These are phyloP conservation scores for Anthonomus grandis DNA, from an alignment of 1,140 invertebrate genomes.

Conservation along the genomic window DNA sequence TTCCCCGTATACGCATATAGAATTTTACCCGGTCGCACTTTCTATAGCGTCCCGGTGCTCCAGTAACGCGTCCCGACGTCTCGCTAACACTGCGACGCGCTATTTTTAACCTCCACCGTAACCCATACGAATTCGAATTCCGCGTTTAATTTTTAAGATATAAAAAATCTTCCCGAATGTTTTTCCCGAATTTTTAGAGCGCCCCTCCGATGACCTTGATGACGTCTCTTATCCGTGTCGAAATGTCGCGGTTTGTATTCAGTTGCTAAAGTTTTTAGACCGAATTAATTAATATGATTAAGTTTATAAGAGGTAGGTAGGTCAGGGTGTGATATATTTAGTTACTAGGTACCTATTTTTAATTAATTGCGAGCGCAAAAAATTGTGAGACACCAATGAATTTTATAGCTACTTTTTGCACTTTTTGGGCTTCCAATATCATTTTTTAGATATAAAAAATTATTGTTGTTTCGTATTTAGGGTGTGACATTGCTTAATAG, in stretches of 20 bases:
- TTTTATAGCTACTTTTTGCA: no score
- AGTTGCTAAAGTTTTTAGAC: neutral
- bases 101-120: conserved; percentile 11
- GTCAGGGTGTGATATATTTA: no score
- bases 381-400: no score
- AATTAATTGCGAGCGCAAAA: no score
- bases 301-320: conserved; percentile 18
- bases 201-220: conserved; percentile 12
- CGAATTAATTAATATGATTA: conserved; percentile 9
- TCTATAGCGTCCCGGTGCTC: conserved; percentile 18
- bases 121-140: neutral
- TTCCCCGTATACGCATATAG: neutral
- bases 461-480: no score
- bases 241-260: neutral
- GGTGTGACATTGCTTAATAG: no score
- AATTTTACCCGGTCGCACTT: neutral
- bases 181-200: conserved; percentile 12
- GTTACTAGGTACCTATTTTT: no score
- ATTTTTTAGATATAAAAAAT: no score
- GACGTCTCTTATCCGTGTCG: neutral
- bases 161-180: no score
- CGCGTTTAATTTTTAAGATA: no score
- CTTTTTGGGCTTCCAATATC: no score
- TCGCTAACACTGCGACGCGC: neutral
- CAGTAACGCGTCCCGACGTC: conserved; percentile 22